Percentiles rank a stretch among this genome's conserved stretches.
Conservation (phyloP, 2,797 vertebrate species). For the Todus mexicanus region DNA sequence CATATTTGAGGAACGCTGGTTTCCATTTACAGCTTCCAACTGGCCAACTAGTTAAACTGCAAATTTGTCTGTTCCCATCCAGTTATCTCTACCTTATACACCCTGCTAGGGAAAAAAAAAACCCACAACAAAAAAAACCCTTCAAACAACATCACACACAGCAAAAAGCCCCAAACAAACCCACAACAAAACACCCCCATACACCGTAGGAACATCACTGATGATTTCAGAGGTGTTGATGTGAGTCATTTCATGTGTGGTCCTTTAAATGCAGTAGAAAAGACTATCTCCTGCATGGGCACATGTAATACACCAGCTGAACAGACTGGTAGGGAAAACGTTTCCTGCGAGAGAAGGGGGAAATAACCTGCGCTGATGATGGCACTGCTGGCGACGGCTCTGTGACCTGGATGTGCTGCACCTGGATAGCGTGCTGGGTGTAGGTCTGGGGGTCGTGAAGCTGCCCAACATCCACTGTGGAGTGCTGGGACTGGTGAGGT, state of each 20-base stretch:
- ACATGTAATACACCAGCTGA: not conserved
- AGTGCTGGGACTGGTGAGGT: constrained; percentile 90
- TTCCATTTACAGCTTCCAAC: not conserved
- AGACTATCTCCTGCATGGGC: not conserved
- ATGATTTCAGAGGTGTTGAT: not conserved
- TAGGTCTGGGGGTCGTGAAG: constrained; percentile 93
- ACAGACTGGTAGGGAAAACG: not conserved
- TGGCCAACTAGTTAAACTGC: not conserved
- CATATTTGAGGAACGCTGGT: not conserved
- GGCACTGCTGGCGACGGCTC: constrained; percentile 79
- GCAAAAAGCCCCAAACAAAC: not conserved
- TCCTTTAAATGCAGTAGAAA: not conserved
- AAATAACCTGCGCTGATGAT: constrained; percentile 81
- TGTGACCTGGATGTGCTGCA: constrained; percentile 95
- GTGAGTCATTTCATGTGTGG: not conserved
- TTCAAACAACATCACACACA: not conserved
- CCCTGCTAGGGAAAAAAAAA: not conserved
- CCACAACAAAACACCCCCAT: not conserved
- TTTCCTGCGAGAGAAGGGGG: not conserved
- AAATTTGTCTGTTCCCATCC: not conserved
- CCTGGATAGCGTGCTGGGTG: constrained; percentile 95
- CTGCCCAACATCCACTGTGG: constrained; percentile 93
- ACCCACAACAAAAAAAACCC: not conserved
- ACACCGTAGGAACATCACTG: not conserved
- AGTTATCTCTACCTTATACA: not conserved